Conservation (phyloP, 2,888 invertebrate genomes). For the Troides aeacus region DNA sequence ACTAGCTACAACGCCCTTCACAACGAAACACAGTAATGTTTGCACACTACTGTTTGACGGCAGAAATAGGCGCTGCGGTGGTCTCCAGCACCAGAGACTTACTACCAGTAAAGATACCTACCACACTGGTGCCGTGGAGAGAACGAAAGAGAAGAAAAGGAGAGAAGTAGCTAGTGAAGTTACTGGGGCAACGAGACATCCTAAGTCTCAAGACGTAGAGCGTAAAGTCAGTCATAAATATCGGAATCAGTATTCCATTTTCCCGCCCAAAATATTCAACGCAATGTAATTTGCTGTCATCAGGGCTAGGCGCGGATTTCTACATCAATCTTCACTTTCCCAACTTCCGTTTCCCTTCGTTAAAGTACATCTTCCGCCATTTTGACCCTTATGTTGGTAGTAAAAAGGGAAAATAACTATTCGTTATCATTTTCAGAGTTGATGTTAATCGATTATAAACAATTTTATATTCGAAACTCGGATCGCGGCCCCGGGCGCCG, state of each 20-base stretch:
- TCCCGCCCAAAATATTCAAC: conserved; percentile 64
- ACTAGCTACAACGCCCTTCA: no score
- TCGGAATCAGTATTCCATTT: conserved; percentile 42
- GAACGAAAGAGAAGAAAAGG: no score
- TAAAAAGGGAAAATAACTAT: neutral
- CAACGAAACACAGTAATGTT: no score
- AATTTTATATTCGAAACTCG: conserved; percentile 62
- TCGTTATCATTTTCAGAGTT: neutral
- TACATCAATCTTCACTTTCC: conserved; percentile 58
- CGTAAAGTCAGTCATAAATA: neutral
- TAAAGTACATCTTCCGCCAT: conserved; percentile 29
- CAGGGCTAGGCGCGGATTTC: conserved; percentile 56
- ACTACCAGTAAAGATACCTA: no score
- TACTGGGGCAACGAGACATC: no score
- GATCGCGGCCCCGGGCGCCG: conserved; percentile 57
- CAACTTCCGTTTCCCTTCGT: conserved; percentile 32
- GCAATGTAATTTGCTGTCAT: conserved; percentile 65
- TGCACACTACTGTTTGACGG: no score
- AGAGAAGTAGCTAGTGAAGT: no score
- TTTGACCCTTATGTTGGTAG: conserved; percentile 33
- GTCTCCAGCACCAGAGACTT: no score
- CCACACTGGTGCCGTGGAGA: no score
- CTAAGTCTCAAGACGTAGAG: no score
- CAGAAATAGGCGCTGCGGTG: no score
- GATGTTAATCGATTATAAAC: conserved; percentile 44